Percentiles rank a stretch among this genome's conserved stretches.
These are phyloP conservation scores for Drosophila robusta DNA, from an alignment of 2,888 invertebrate genomes.

Conservation along the genomic window DNA sequence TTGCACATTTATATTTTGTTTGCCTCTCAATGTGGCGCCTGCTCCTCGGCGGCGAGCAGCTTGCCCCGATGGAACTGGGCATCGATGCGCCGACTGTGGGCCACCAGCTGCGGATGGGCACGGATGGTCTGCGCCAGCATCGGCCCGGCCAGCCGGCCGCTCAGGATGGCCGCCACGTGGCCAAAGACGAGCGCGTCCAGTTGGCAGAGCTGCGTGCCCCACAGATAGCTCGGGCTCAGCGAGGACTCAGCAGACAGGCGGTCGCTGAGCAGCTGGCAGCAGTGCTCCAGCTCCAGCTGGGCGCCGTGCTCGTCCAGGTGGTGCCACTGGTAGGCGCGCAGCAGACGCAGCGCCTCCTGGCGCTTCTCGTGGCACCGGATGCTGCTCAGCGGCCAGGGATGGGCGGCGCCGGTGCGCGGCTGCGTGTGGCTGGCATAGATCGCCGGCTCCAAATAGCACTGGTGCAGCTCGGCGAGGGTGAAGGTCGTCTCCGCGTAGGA, in stretches of 20 bases:
- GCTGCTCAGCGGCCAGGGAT: slow-evolving; percentile 95
- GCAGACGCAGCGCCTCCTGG: slow-evolving; percentile 88
- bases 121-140: slow-evolving; percentile 24
- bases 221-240: slow-evolving; percentile 88
- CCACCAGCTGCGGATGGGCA: slow-evolving; percentile 20
- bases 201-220: slow-evolving; percentile 92
- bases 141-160: slow-evolving; percentile 92
- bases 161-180: slow-evolving; percentile 95
- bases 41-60: slow-evolving; percentile 8
- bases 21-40: background rate
- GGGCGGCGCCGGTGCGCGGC: slow-evolving; percentile 92
- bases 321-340: slow-evolving; percentile 92
- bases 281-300: slow-evolving; percentile 88
- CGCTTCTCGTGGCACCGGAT: slow-evolving; percentile 91
- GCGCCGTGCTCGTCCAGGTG: slow-evolving; percentile 91
- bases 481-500: slow-evolving; percentile 93
- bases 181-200: slow-evolving; percentile 97
- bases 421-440: slow-evolving; percentile 92
- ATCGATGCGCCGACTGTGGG: slow-evolving; percentile 37
- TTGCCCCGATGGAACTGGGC: slow-evolving; percentile 18
- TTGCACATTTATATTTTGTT: background rate
- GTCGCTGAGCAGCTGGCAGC: slow-evolving; percentile 93
- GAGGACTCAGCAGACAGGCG: slow-evolving; percentile 86
- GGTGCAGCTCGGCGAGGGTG: slow-evolving; percentile 93
- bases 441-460: slow-evolving; percentile 92